phyloP scores from a whole-genome alignment of 1,140 invertebrate genomes.

The Aphis craccivora region DNA sequence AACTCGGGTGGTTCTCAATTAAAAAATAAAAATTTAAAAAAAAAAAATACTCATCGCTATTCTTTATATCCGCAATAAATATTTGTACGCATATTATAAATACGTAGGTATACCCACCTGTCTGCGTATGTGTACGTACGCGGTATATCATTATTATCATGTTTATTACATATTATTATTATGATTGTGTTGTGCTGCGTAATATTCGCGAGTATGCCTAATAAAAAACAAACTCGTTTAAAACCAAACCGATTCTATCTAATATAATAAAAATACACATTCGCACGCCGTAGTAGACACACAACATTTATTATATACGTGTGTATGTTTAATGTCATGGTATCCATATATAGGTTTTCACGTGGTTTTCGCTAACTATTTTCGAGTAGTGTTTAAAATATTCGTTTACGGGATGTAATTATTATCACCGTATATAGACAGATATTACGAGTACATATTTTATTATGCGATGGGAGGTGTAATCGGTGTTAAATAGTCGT shows the following conservation, averaged over 20 bases:
- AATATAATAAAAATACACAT: background rate
- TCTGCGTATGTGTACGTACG: background rate
- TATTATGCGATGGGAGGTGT: too few relatives aligned
- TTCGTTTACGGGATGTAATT: background rate
- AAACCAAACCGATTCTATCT: background rate
- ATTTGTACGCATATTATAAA: background rate
- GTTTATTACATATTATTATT: background rate
- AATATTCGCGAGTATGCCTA: background rate
- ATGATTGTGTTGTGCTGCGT: background rate
- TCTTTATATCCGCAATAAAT: background rate
- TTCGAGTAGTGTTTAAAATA: background rate
- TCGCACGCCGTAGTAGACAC: too few relatives aligned
- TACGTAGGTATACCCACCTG: background rate
- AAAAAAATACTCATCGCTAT: background rate
- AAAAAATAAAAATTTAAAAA: background rate
- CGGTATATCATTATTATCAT: background rate
- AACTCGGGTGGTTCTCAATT: background rate
- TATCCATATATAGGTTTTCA: background rate
- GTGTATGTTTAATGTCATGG: background rate
- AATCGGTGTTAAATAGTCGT: background rate
- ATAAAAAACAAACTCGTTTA: conserved; percentile 22
- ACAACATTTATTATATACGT: background rate
- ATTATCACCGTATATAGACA: background rate
- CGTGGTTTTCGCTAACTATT: background rate
- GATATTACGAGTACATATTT: background rate